Conservation (phyloP, 2,888 invertebrate species). For the Aporophyla lueneburgensis region DNA sequence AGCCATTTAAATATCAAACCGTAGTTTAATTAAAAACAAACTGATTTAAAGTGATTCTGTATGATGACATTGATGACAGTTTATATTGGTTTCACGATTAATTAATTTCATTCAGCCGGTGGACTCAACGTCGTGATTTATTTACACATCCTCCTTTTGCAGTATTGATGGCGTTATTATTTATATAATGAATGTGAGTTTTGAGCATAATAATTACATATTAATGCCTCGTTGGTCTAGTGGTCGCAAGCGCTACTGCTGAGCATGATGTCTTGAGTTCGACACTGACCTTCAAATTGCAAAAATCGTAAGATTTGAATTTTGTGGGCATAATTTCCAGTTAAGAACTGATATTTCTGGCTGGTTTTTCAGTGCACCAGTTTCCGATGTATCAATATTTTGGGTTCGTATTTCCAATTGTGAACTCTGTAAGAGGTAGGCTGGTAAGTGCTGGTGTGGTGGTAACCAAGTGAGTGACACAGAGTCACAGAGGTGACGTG, state of each 20-base stretch:
- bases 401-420: neutral
- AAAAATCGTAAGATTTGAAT: too few relatives aligned
- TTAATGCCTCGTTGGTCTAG: neutral
- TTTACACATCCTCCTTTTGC: conserved; percentile 27
- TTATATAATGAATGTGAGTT: conserved; percentile 12
- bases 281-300: too few relatives aligned
- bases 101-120: conserved; percentile 45
- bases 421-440: conserved; percentile 18
- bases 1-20: conserved; percentile 14
- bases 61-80: conserved; percentile 47
- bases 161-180: conserved; percentile 44
- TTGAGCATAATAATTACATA: conserved; percentile 2
- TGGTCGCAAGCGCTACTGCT: neutral
- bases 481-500: conserved; percentile 64
- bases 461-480: conserved; percentile 43
- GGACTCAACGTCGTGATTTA: conserved; percentile 32
- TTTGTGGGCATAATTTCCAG: too few relatives aligned
- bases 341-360: too few relatives aligned
- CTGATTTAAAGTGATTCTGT: conserved; percentile 30
- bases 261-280: neutral
- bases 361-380: too few relatives aligned
- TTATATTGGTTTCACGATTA: conserved; percentile 42
- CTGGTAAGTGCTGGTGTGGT: neutral
- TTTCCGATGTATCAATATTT: too few relatives aligned
- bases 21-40: conserved; percentile 37